Evolutionary conservation across 1,140 invertebrate genomes (phyloP).

Genomic region (Liolophura sinensis): DNA sequence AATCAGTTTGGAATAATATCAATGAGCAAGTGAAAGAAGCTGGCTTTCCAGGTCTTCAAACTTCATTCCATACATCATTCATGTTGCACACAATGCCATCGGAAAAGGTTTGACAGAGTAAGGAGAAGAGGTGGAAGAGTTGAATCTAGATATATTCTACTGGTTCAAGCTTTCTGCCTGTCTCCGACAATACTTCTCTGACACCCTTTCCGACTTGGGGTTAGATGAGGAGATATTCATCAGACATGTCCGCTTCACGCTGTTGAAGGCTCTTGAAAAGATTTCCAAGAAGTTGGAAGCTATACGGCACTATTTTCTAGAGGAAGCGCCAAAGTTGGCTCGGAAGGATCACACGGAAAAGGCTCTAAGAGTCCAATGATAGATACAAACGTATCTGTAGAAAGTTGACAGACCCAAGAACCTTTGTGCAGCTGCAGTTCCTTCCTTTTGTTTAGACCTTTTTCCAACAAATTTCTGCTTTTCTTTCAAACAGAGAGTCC

Average conservation of each 20-base stretch:
- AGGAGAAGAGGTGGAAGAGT: slow-evolving; percentile 26
- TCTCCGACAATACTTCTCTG: slow-evolving; percentile 31
- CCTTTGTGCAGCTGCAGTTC: slow-evolving; percentile 21
- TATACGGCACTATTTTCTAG: slow-evolving; percentile 21
- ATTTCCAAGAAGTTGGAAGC: slow-evolving; percentile 29
- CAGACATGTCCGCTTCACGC: slow-evolving; percentile 33
- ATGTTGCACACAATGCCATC: slow-evolving; percentile 36
- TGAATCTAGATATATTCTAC: slow-evolving; percentile 28
- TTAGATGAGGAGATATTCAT: slow-evolving; percentile 29
- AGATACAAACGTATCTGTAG: slow-evolving; percentile 19
- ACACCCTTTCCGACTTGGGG: slow-evolving; percentile 19
- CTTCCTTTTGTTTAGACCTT: slow-evolving; percentile 13
- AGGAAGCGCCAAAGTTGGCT: slow-evolving; percentile 12
- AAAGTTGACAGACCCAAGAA: slow-evolving; percentile 13
- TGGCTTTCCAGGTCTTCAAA: slow-evolving; percentile 11
- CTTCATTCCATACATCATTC: slow-evolving; percentile 32
- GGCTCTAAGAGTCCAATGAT: slow-evolving; percentile 13
- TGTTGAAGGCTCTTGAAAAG: slow-evolving; percentile 26
- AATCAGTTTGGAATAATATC: slow-evolving; percentile 28
- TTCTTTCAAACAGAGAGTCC: slow-evolving; percentile 25
- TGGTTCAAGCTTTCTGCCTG: slow-evolving; percentile 33
- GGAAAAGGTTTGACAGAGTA: slow-evolving; percentile 29
- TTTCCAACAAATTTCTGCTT: slow-evolving; percentile 22
- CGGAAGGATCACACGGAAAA: slow-evolving; percentile 11
- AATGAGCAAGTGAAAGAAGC: slow-evolving; percentile 27